Evolutionary conservation across 2,113 vertebrate genomes (phyloP), one percentile per base, ranked within the genome.

Genomic region (Embiotoca jacksoni): DNA sequence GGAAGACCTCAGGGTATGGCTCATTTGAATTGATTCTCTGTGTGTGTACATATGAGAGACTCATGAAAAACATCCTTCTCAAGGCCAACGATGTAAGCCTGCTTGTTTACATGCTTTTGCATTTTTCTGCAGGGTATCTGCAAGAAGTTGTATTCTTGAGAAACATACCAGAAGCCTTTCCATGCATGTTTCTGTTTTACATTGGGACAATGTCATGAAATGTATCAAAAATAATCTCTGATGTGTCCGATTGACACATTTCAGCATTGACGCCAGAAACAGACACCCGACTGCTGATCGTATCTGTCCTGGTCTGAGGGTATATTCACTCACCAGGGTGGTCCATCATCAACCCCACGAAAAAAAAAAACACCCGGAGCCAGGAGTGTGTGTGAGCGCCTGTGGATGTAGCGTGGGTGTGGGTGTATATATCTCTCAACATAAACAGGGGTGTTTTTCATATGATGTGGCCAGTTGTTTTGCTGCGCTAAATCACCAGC

Each of bases 391-490:
- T 74, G 41, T 4, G 56, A 47, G 61, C 54, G 84, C 73, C 52
- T 62, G 82, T 79, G 81, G 54, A 53, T 76, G 58, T 64, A 32
- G 53, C 6, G 23, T 59, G 72, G 15, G 65, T 66, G 63, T 56
- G 39, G 47, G 44, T 52, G 66, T 53, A 68, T 63, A 58, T 41
- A 8, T 75, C 55, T 69, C 46, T 30, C 56, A 78, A 70, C 39
- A 35, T 73, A 82, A 89, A 87, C 71, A 75, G 44, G 3, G 56
- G 46, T 71, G 37, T 71, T 70, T 82, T 78, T 86, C 70, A 72
- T 88, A 60, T 77, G 86, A 89, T 89, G 91, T 88, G 90, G 87
- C 72, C 23, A 81, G 35, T 83, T 91, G 86, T 91, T 93, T 91
- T 91, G 82, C 84, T 63, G 80, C 6, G 73, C 86, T 55, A 85